A percentile compares a stretch with the other conserved stretches of the same genome.
Evolutionary conservation across 2,113 vertebrate genomes (phyloP).

Genomic region (Nothoprocta pentlandii): DNA sequence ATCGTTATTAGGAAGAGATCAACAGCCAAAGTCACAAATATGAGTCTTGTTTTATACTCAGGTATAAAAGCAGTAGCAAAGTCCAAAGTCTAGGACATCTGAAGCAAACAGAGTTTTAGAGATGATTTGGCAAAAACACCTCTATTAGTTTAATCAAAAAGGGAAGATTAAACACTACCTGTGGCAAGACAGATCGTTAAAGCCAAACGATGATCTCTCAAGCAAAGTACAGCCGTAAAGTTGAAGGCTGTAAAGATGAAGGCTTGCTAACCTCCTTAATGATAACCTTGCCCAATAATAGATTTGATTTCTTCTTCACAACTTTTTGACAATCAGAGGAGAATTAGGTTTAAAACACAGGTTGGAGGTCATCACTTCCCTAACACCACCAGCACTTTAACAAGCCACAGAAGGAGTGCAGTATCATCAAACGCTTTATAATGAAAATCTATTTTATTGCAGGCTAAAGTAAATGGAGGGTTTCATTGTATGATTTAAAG

Average conservation of each 20-base stretch:
- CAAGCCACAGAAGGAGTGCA: constrained; percentile 12
- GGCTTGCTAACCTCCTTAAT: constrained; percentile 50
- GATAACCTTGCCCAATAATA: constrained; percentile 58
- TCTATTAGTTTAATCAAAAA: constrained; percentile 60
- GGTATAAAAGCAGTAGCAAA: constrained; percentile 15
- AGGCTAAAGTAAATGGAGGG: constrained; percentile 52
- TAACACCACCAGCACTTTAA: constrained; percentile 6
- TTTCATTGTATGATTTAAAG: constrained; percentile 41
- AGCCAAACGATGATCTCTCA: constrained; percentile 43
- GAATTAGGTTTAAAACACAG: constrained; percentile 60
- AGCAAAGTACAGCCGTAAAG: constrained; percentile 52
- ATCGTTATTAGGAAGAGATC: neutral
- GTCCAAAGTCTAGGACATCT: neutral
- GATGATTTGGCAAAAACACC: constrained; percentile 41
- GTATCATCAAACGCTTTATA: constrained; percentile 49
- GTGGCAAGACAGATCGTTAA: constrained; percentile 40
- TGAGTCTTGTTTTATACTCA: neutral
- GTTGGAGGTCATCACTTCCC: constrained; percentile 41
- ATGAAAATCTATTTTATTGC: constrained; percentile 63
- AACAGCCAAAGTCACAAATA: neutral
- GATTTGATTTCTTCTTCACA: constrained; percentile 66
- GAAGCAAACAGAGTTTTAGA: constrained; percentile 20
- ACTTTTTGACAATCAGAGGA: constrained; percentile 48
- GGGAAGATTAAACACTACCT: constrained; percentile 43
- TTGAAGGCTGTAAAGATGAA: constrained; percentile 59